These are phyloP conservation scores for Carassius carassius DNA, from an alignment of 2,113 vertebrate species.

Conservation along the genomic window DNA sequence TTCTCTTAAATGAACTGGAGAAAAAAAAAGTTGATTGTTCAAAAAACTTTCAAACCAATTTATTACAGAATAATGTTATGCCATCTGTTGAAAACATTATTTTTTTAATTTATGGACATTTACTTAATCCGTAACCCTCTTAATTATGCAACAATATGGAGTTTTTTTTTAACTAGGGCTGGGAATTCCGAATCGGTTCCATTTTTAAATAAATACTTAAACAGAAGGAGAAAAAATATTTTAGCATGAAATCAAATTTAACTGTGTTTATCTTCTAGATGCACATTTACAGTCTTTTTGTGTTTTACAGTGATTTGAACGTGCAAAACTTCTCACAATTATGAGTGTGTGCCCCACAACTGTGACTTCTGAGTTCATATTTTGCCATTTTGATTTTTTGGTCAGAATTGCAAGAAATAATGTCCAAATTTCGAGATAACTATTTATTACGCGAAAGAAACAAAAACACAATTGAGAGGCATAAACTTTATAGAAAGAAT, in stretches of 20 bases:
- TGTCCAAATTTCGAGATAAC: too few species aligned
- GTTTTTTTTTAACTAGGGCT: background rate
- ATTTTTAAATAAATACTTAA: background rate
- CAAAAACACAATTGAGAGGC: too few species aligned
- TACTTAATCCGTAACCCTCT: conserved; percentile 33
- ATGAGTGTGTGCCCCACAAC: too few species aligned
- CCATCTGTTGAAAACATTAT: conserved; percentile 65
- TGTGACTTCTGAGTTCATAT: too few species aligned
- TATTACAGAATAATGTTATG: conserved; percentile 57
- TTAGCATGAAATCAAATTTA: background rate
- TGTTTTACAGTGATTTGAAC: background rate
- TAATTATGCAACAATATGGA: conserved; percentile 18
- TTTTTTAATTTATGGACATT: background rate
- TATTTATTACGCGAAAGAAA: too few species aligned
- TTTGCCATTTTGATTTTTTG: too few species aligned
- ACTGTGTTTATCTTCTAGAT: background rate
- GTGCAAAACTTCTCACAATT: too few species aligned
- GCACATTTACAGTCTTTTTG: background rate
- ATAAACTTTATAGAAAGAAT: too few species aligned
- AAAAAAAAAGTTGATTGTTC: conserved; percentile 68
- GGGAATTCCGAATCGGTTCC: background rate
- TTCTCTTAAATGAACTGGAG: conserved; percentile 62
- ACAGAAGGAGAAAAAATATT: too few species aligned
- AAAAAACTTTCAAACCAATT: conserved; percentile 63
- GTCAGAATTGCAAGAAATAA: too few species aligned